Evolutionary conservation across 2,888 invertebrate genomes (phyloP).

Genomic region (Dasysyrphus tricinctus): DNA sequence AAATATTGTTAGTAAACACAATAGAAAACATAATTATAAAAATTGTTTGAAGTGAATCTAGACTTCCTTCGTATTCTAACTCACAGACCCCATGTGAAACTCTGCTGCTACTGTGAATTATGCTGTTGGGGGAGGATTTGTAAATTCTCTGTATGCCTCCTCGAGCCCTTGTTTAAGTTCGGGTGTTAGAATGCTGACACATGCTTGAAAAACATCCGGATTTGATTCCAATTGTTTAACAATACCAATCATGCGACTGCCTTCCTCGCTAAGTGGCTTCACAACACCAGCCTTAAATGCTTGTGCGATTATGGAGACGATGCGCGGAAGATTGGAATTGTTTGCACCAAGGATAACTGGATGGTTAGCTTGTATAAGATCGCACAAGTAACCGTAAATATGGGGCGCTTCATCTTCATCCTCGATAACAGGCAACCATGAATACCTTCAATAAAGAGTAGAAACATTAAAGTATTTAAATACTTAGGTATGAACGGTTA

Average conservation of each 20-base stretch:
- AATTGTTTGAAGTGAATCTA: constrained; percentile 28
- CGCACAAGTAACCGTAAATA: constrained; percentile 97
- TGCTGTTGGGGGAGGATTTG: constrained; percentile 77
- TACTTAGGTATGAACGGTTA: background rate
- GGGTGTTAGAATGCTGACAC: constrained; percentile 89
- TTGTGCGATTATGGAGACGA: constrained; percentile 95
- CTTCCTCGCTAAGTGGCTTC: constrained; percentile 89
- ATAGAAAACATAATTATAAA: constrained; percentile 50
- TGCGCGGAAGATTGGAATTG: constrained; percentile 94
- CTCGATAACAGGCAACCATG: constrained; percentile 98
- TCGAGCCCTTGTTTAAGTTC: constrained; percentile 94
- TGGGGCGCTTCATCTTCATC: constrained; percentile 98
- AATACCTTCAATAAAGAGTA: constrained; percentile 85
- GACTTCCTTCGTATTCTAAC: constrained; percentile 20
- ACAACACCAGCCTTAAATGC: constrained; percentile 94
- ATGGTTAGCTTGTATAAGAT: constrained; percentile 96
- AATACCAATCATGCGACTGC: constrained; percentile 92
- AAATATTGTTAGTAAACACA: constrained; percentile 40
- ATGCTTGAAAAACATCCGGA: constrained; percentile 91
- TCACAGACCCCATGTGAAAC: constrained; percentile 57
- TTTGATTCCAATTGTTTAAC: constrained; percentile 94
- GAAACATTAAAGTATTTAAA: background rate
- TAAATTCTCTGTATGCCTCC: constrained; percentile 85
- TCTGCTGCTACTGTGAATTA: constrained; percentile 62
- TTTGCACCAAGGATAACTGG: constrained; percentile 93